Base-by-base conservation (phyloP, 2,888 invertebrate species). In the Melieria picta region DNA sequence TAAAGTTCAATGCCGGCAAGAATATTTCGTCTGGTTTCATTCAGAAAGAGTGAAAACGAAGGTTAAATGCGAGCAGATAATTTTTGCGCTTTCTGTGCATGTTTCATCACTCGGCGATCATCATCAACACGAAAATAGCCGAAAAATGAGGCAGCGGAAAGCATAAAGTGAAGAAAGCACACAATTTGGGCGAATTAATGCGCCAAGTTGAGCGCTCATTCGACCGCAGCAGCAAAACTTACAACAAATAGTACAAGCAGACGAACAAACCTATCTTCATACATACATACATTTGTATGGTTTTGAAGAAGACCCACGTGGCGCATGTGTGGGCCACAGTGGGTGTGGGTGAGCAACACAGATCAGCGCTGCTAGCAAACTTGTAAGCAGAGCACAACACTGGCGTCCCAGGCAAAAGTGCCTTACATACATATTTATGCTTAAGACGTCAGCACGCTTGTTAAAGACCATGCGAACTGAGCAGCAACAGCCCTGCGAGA, bases 1-100 rank as follows among this genome's bases (percentile, higher is more conserved):
- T 71, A 65, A 71, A 71, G 71, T 71, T 71, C 71, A 71, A 71
- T 71, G 71, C 42, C 60, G 46, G 11, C 45, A 30, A 61, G 63
- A 63, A 69, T 30, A 63, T 47, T 69, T 62, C 46, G n/a, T 58
- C 55, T 60, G 16, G 9, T 50, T 65, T 60, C 65, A 70, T 30
- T 30, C 30, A 30, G 30, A 30, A 3, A 70, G 65, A 70, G 65
- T 70, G 64, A 70, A 70, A 70, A 58, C 65, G 71, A 71, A 71
- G 71, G 71, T 71, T 71, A 65, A 71, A 61, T 71, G 65, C 58
- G 42, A 58, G 47, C 46, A 56, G 43, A 57, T 46, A 61, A 46
- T 10, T 52, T 52, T 52, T 52, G 11, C 50, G 50, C 9, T 50
- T 50, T 10, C 11, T 50, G 10, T 10, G 11, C 11, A 50, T 50